phyloP scores from a whole-genome alignment of 2,113 vertebrate genomes.

The Egretta garzetta region DNA sequence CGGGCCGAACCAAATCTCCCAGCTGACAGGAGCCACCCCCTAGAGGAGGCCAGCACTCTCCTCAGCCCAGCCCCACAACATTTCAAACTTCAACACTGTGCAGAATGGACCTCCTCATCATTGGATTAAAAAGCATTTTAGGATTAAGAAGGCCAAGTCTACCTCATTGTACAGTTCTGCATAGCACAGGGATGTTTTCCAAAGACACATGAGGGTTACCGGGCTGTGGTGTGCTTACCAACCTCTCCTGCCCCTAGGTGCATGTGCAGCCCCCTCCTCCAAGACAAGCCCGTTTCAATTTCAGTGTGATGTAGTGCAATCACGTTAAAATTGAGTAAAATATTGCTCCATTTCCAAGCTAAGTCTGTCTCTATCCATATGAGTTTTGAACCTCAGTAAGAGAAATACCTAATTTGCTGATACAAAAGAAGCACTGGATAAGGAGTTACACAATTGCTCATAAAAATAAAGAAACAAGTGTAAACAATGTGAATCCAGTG shows the following conservation, averaged over 20 bases:
- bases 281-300: neutral
- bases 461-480: neutral
- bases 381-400: neutral
- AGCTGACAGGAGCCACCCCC: neutral
- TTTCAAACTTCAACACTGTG: neutral
- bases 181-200: neutral
- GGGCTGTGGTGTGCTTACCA: neutral
- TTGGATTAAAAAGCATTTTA: neutral
- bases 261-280: neutral
- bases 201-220: neutral
- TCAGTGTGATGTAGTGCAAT: neutral
- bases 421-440: neutral
- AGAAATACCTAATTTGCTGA: neutral
- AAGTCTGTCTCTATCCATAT: neutral
- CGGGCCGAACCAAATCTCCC: neutral
- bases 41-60: fast-evolving
- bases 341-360: neutral
- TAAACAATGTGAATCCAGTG: neutral
- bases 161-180: neutral
- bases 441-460: neutral
- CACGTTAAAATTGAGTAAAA: neutral
- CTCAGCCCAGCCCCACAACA: neutral
- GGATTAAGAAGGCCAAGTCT: neutral
- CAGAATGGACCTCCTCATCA: fast-evolving
- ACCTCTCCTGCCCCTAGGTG: fast-evolving